Conservation (phyloP, 2,113 vertebrate species). For the Hiodon tergisus region DNA sequence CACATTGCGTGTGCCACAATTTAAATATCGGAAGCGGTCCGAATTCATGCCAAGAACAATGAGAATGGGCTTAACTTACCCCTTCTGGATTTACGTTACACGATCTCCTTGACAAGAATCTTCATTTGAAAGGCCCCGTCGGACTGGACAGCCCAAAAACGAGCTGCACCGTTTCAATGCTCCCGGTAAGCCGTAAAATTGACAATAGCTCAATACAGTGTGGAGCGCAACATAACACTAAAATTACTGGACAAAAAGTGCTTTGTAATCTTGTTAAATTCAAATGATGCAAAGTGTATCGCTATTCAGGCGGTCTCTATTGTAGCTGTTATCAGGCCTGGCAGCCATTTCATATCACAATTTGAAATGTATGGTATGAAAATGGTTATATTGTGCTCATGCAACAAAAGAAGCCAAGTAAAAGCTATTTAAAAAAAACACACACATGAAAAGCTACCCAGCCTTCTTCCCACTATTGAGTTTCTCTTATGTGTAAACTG, state of each 20-base stretch:
- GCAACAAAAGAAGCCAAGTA: background rate
- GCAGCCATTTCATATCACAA: background rate
- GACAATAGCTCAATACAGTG: background rate
- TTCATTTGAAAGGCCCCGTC: constrained; percentile 13
- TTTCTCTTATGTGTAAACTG: no score
- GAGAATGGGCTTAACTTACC: background rate
- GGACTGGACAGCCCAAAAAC: background rate
- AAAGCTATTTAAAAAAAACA: background rate
- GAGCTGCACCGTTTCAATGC: background rate
- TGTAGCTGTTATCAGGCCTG: background rate
- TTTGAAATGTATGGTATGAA: background rate
- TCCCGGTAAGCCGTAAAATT: background rate
- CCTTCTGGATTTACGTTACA: background rate
- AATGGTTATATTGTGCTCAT: constrained; percentile 2
- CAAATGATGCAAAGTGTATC: background rate
- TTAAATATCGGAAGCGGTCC: background rate
- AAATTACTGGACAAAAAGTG: background rate
- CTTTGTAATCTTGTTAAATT: background rate
- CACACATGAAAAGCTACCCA: background rate
- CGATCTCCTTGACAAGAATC: constrained; percentile 5
- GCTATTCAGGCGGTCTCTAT: background rate
- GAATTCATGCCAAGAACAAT: constrained; percentile 1
- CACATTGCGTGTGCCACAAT: background rate
- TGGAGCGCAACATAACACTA: background rate
- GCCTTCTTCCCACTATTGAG: no score